Base-by-base conservation (phyloP, 1,140 invertebrate genomes). In the Ridgeia piscesae region DNA sequence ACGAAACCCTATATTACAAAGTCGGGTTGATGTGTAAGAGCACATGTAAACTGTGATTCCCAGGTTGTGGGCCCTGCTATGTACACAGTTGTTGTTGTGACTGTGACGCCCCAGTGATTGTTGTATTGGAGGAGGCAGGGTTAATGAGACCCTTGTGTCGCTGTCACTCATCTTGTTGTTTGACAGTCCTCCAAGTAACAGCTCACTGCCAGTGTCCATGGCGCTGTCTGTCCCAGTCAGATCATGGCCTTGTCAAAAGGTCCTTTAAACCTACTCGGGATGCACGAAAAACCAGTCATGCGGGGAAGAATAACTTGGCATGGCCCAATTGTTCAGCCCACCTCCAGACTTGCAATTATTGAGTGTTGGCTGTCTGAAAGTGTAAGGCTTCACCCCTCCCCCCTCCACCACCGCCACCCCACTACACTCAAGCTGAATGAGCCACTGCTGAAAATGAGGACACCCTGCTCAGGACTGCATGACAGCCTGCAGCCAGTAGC, bases 391-490 rank as follows among this genome's bases (percentile, higher is more conserved):
- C 58, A 77, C 58, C 58, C 58, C 58, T 8, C 58, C 11, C 58
- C 58, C 58, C 58, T 21, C 1, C 58, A 6, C 58, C 42, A 42
- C 58, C 58, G 27, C 58, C 6, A 21, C 58, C 58, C 58, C 58
- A 77, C 58, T 77, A 31, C 8, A 77, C 58, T 77, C 58, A 77
- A 77, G 58, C 58, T 77, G 58, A 77, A 77, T 77, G 58, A 77
- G 58, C 17, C 8, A 21, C 58, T 77, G 58, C 58, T 77, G 58
- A 77, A 77, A 77, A 77, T 77, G 58, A 77, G 58, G 58, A 77
- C 58, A 77, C 58, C 58, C 58, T 77, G 58, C 58, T 77, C 58
- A 77, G 58, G 58, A 77, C 58, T 77, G 58, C 58, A 77, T 77
- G 58, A 77, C 58, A 77, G 58, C 58, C 58, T 77, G 58, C 58